Evolutionary conservation across 2,113 vertebrate species (phyloP).

Genomic region (Todiramphus saurophagus): DNA sequence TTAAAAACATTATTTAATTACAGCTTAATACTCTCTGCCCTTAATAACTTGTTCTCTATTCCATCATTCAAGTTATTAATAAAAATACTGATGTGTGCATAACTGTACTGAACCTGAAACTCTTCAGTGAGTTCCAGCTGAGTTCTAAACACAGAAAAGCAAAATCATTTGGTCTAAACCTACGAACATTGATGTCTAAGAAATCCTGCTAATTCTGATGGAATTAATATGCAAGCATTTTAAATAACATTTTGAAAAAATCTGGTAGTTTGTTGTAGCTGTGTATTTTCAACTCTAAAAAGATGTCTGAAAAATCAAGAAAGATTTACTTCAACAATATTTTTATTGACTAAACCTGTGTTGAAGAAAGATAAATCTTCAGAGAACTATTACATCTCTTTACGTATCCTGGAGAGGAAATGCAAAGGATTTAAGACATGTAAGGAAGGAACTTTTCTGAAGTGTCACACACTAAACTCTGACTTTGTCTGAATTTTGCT

Average conservation of each 20-base stretch:
- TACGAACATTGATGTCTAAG: neutral
- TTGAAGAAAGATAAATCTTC: neutral
- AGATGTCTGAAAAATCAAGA: neutral
- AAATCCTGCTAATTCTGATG: neutral
- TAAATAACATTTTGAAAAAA: neutral
- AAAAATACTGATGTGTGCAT: neutral
- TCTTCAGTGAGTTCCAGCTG: neutral
- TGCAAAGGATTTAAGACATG: neutral
- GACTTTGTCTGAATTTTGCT: neutral
- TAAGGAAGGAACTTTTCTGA: neutral
- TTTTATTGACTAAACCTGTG: neutral
- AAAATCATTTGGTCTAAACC: neutral
- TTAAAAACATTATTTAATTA: neutral
- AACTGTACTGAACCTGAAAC: neutral
- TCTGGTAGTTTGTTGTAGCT: neutral
- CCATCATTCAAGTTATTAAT: neutral
- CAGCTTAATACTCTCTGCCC: neutral
- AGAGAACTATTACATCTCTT: neutral
- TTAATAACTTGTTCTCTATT: neutral
- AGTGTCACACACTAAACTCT: neutral
- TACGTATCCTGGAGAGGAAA: neutral
- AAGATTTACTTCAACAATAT: neutral
- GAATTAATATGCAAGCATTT: neutral
- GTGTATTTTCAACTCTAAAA: neutral
- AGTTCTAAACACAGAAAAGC: neutral